Base-by-base conservation (phyloP, 1,140 invertebrate genomes). In the Delia radicum region DNA sequence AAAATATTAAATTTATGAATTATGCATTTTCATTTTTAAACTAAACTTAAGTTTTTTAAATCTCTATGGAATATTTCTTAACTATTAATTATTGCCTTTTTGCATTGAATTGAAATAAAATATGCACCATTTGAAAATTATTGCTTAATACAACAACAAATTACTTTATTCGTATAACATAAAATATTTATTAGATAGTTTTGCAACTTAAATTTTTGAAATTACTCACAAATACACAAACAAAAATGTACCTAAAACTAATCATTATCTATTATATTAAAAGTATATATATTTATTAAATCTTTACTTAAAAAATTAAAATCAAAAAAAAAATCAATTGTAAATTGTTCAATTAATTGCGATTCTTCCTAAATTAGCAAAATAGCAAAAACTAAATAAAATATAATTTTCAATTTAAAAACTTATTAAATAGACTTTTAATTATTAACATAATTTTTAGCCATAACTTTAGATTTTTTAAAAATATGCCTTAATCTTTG, bases 341-440 rank as follows among this genome's bases (percentile, higher is more conserved):
- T 69, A 69, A 69, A 69, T 69, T 69, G 65, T 69, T 69, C 65
- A 69, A 69, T 69, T 69, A 69, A 21, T 31, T 37, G 65, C 65
- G 31, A 69, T 37, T 69, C 65, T 69, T 69, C 65, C 65, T 69
- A 37, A 69, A 69, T 33, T 69, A 33, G 33, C 21, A 69, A 33
- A 69, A 33, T 33, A 33, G 12, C 4, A 67, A 69, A 69, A 33
- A 67, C 0, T 15, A 33, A 31, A 65, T 29, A 15, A 65, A 24
- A 55, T 21, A 55, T 65, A 28, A 65, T n/a, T n/a, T n/a, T n/a
- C n/a, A n/a, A n/a, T n/a, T n/a, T n/a, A n/a, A n/a, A n/a, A n/a
- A n/a, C n/a, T n/a, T n/a, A n/a, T n/a, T n/a, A n/a, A n/a, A n/a
- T n/a, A n/a, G n/a, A n/a, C n/a, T n/a, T n/a, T n/a, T n/a, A n/a